These are phyloP conservation scores for Synergus laeviventris DNA, from an alignment of 2,888 invertebrate genomes.

Conservation along the genomic window DNA sequence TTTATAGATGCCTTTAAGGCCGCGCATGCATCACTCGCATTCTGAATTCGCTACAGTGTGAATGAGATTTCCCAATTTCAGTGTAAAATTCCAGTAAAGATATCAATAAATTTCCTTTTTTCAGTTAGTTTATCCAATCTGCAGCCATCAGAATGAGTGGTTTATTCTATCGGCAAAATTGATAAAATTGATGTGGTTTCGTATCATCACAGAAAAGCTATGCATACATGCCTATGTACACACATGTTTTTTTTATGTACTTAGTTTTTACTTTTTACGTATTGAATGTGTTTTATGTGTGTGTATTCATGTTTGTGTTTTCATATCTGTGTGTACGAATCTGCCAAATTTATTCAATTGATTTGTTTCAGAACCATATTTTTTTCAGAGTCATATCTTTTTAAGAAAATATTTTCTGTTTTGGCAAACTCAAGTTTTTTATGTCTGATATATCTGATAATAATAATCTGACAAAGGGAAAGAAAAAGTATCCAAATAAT, in stretches of 20 bases:
- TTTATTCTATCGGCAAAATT: constrained; percentile 32
- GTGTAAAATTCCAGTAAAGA: not conserved
- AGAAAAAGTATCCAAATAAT: not conserved
- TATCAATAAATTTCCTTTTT: not conserved
- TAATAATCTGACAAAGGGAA: not conserved
- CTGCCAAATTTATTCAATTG: not conserved
- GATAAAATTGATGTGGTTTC: constrained; percentile 43
- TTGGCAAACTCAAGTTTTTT: not conserved
- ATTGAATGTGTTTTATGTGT: not conserved
- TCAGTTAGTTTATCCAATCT: not conserved
- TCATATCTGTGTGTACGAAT: not conserved
- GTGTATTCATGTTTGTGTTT: not conserved
- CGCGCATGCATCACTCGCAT: constrained; percentile 53
- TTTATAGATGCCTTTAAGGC: constrained; percentile 62
- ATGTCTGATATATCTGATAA: not conserved
- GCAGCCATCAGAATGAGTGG: constrained; percentile 9
- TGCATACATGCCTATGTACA: constrained; percentile 37
- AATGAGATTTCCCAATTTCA: constrained; percentile 7
- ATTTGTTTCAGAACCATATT: not conserved
- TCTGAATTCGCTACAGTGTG: constrained; percentile 18
- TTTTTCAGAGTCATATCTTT: too few relatives aligned
- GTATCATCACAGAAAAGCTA: constrained; percentile 49
- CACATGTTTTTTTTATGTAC: constrained; percentile 10
- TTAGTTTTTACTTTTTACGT: constrained; percentile 4
- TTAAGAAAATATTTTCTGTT: not conserved